phyloP scores from a whole-genome alignment of 2,888 invertebrate species.

The Stenurella melanura region DNA sequence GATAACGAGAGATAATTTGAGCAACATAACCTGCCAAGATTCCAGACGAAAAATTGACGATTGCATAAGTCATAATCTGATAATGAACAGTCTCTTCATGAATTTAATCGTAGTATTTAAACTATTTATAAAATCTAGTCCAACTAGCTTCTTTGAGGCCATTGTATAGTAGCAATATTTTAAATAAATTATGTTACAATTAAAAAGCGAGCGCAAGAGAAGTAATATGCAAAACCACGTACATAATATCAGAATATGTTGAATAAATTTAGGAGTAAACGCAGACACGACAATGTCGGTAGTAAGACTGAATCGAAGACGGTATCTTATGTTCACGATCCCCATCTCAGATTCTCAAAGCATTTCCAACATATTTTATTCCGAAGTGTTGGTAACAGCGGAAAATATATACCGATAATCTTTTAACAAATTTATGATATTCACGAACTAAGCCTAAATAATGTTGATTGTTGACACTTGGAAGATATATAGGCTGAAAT shows the following conservation, averaged over 20 bases:
- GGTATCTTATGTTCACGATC: not conserved
- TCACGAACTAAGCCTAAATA: constrained; percentile 1
- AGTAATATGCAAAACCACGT: too few relatives aligned
- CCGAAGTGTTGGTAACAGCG: not conserved
- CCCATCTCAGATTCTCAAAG: not conserved
- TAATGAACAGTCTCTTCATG: too few relatives aligned
- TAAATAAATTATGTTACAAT: too few relatives aligned
- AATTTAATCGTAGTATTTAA: too few relatives aligned
- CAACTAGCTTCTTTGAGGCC: too few relatives aligned
- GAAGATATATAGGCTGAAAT: constrained; percentile 1
- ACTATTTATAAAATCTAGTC: too few relatives aligned
- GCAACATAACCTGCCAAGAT: too few relatives aligned
- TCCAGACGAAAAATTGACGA: too few relatives aligned
- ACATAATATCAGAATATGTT: not conserved
- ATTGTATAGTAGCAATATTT: too few relatives aligned
- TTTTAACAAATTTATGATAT: constrained; percentile 7
- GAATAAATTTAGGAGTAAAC: not conserved
- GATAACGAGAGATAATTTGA: too few relatives aligned
- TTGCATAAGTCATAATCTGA: too few relatives aligned
- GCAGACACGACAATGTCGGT: not conserved
- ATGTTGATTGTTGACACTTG: constrained; percentile 7
- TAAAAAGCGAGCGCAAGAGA: too few relatives aligned
- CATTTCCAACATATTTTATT: not conserved
- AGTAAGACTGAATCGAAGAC: not conserved
- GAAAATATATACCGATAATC: constrained; percentile 5